Conservation (phyloP, 2,113 vertebrate genomes). For the Cavia porcellus region DNA sequence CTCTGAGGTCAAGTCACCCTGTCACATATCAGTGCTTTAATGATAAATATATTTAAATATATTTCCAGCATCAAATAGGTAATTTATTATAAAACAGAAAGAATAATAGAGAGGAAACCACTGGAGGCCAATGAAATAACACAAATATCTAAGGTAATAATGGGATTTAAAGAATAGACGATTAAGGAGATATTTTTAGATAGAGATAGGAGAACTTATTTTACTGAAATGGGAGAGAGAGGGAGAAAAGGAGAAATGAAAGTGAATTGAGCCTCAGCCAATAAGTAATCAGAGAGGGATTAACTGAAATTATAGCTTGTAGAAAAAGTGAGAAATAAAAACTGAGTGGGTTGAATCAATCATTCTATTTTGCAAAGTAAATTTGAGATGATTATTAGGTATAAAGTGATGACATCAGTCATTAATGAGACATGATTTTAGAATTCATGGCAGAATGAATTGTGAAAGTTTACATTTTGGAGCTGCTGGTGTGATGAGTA, state of each 20-base stretch:
- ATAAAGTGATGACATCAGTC: neutral
- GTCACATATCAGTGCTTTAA: neutral
- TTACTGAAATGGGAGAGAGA: neutral
- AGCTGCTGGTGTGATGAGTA: neutral
- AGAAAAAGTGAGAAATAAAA: neutral
- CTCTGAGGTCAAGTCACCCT: neutral
- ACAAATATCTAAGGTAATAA: neutral
- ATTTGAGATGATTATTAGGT: neutral
- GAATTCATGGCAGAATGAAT: no score
- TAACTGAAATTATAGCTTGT: no score
- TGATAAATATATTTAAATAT: neutral
- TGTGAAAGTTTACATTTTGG: neutral
- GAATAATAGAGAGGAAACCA: neutral
- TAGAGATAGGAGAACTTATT: neutral
- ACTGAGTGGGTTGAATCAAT: neutral
- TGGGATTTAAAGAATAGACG: no score
- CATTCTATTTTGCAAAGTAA: neutral
- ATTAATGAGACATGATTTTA: neutral
- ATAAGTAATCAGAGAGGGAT: no score
- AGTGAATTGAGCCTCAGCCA: neutral
- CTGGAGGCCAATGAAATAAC: neutral
- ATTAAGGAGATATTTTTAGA: no score
- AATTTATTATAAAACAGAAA: neutral
- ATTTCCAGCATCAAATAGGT: neutral
- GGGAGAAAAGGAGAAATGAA: neutral